Conservation (phyloP, 2,888 invertebrate species). For the Apamea crenata region DNA sequence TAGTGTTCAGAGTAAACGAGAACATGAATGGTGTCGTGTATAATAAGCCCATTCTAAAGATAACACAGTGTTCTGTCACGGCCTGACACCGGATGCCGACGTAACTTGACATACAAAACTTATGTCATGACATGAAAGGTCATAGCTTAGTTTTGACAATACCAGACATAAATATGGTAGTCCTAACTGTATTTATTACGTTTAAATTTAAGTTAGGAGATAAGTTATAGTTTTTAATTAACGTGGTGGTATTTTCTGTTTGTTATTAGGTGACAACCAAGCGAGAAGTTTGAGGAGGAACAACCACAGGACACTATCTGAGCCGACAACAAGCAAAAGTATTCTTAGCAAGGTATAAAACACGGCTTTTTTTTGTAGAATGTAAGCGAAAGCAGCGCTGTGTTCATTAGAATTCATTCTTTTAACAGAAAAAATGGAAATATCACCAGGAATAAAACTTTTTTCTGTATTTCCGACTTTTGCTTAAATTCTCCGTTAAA, state of each 20-base stretch:
- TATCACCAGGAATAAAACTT: not conserved
- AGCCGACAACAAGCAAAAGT: constrained; percentile 83
- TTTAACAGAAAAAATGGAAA: not conserved
- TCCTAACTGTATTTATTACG: not conserved
- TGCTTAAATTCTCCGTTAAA: constrained; percentile 1
- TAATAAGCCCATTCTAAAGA: constrained; percentile 4
- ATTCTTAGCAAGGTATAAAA: constrained; percentile 81
- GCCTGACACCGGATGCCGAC: not conserved
- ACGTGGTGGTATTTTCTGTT: constrained; percentile 15
- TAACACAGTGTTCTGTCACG: constrained; percentile 14
- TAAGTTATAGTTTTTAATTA: not conserved
- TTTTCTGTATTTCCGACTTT: not conserved
- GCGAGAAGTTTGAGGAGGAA: constrained; percentile 72
- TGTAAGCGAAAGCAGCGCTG: not conserved
- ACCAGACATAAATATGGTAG: not conserved
- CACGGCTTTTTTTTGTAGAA: not conserved
- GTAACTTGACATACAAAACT: constrained; percentile 22
- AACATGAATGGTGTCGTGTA: not conserved
- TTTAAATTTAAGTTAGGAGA: not conserved
- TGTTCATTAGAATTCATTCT: not conserved
- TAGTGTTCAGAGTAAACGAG: constrained; percentile 12
- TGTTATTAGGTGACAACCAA: constrained; percentile 73
- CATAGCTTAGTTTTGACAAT: constrained; percentile 8
- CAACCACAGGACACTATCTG: constrained; percentile 74
- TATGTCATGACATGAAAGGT: constrained; percentile 12